Evolutionary conservation across 2,888 invertebrate species (phyloP).

Genomic region (Drosophila paranaensis): DNA sequence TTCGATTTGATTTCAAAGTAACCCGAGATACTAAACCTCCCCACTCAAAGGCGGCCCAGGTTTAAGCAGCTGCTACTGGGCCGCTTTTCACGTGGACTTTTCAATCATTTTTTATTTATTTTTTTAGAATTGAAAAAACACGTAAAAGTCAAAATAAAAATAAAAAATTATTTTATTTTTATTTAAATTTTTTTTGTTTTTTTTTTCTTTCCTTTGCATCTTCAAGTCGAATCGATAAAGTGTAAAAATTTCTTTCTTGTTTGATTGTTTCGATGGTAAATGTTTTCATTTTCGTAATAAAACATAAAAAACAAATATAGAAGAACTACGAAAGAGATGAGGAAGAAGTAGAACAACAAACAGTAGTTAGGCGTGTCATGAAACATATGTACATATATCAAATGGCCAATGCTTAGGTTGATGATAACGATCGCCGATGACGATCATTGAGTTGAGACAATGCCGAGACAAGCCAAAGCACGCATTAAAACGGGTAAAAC

Average conservation of each 20-base stretch:
- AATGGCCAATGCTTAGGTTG: constrained; percentile 37
- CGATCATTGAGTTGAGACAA: neutral
- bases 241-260: constrained; percentile 84
- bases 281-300: constrained; percentile 75
- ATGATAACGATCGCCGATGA: neutral
- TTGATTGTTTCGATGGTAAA: constrained; percentile 85
- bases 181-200: constrained; percentile 31
- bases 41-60: constrained; percentile 23
- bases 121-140: constrained; percentile 43
- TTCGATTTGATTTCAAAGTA: constrained; percentile 65
- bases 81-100: constrained; percentile 27
- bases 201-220: constrained; percentile 48
- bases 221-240: constrained; percentile 53
- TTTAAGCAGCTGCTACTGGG: constrained; percentile 7
- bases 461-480: constrained; percentile 7
- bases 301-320: constrained; percentile 22
- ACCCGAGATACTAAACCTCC: constrained; percentile 41
- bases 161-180: constrained; percentile 20
- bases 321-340: constrained; percentile 5
- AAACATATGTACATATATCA: constrained; percentile 48
- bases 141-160: constrained; percentile 34
- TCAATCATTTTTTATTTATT: neutral
- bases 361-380: constrained; percentile 6
- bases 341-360: constrained; percentile 9
- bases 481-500: constrained; percentile 30